Percentiles rank a stretch among this genome's conserved stretches.
Conservation (phyloP, 2,113 vertebrate species). For the Tachysurus fulvidraco region DNA sequence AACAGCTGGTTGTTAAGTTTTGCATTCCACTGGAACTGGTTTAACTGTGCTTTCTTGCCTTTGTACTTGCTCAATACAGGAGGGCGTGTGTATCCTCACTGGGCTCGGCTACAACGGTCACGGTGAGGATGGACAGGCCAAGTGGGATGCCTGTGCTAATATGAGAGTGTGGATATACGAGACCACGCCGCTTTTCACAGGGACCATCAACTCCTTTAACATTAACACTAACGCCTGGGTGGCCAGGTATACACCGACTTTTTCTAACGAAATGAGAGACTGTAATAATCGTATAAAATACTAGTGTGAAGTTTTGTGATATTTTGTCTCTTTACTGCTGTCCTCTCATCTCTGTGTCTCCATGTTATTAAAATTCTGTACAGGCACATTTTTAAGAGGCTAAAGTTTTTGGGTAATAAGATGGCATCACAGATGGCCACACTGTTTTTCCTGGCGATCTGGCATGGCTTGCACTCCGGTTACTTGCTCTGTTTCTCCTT, state of each 20-base stretch:
- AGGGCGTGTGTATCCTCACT: constrained; percentile 90
- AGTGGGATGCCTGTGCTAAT: constrained; percentile 93
- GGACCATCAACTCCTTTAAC: constrained; percentile 94
- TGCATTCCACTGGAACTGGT: neutral
- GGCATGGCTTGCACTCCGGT: constrained; percentile 94
- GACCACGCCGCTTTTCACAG: constrained; percentile 88
- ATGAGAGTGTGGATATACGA: constrained; percentile 96
- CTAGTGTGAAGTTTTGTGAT: neutral
- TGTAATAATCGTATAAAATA: neutral
- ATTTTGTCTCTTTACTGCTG: neutral
- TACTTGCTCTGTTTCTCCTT: constrained; percentile 96
- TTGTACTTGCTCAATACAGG: constrained; percentile 67
- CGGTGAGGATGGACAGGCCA: constrained; percentile 68
- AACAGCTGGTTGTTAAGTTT: neutral
- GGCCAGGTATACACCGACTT: constrained; percentile 80
- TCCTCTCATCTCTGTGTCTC: neutral
- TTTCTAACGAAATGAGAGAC: neutral
- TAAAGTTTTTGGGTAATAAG: constrained; percentile 93
- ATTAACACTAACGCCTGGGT: constrained; percentile 96
- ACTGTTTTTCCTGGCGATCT: constrained; percentile 87
- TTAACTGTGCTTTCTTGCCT: neutral
- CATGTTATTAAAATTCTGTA: constrained; percentile 29
- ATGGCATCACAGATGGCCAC: constrained; percentile 84
- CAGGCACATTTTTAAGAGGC: constrained; percentile 91
- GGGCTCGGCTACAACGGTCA: constrained; percentile 87